Evolutionary conservation across 2,888 invertebrate species (phyloP), one percentile per base, ranked within the genome.

Genomic region (Malacosoma neustria): DNA sequence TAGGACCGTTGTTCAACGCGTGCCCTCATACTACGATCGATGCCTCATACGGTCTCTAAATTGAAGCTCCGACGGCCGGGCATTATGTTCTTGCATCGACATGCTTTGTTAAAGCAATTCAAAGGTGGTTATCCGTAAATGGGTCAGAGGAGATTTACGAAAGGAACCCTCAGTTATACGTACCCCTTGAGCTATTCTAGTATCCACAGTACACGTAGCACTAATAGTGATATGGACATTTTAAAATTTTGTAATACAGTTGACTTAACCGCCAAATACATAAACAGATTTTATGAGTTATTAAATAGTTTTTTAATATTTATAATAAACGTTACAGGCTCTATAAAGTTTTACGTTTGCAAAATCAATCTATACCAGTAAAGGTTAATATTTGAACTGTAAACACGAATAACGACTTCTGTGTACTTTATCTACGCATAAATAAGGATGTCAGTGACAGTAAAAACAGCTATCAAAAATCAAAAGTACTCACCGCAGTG

Each of bases 81-180:
- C 70, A 75, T 79, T 71, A 73, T 74, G 77, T 72, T 72, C 74
- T 67, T 67, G 72, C 68, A 68, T 67, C 63, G 72, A 77, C 71
- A 65, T 71, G 76, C 76, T 75, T 80, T 81, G 76, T 79, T 70
- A 67, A 61, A 46, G 57, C 62, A 48, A 74, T 75, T 75, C 72
- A 75, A 75, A 77, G 74, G 75, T 74, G 70, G 67, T 70, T 74
- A 63, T 57, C 60, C 55, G 57, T 71, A 82, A 79, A 62, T 81
- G 68, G 82, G 81, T 76, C 80, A 79, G 56, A 59, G 42, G 53
- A 62, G 70, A 76, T 72, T 72, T 72, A 63, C 60, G 68, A 64
- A 61, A 59, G 53, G 57, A 54, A 54, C 64, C 64, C 69, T 64
- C 57, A 51, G 57, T 63, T 66, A 65, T 59, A 53, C 48, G 47